phyloP scores from a whole-genome alignment of 1,140 invertebrate genomes.

The Antheraea mylitta region DNA sequence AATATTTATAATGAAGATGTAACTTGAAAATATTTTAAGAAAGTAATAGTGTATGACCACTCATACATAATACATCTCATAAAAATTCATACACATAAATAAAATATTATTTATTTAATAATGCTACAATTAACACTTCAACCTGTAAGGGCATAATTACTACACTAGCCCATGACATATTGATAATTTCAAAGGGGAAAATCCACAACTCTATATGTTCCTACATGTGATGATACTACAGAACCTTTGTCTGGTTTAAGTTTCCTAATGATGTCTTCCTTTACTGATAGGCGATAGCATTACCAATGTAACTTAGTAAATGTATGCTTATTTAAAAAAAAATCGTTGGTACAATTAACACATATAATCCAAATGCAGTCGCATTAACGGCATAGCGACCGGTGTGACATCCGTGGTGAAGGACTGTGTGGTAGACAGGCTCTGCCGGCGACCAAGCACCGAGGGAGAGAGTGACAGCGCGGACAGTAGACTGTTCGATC shows the following conservation, averaged over 20 bases:
- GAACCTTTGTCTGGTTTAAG: too few relatives aligned
- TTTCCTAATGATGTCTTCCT: too few relatives aligned
- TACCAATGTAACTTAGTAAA: too few relatives aligned
- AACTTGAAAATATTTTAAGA: not conserved
- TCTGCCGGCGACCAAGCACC: slow-evolving; percentile 63
- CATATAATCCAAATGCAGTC: slow-evolving; percentile 61
- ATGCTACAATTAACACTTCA: too few relatives aligned
- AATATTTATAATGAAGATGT: slow-evolving; percentile 1
- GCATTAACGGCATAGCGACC: slow-evolving; percentile 85
- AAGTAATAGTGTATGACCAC: not conserved
- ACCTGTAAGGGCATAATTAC: too few relatives aligned
- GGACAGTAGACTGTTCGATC: slow-evolving; percentile 74
- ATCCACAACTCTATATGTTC: too few relatives aligned
- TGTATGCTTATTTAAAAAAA: too few relatives aligned
- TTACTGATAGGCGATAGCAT: too few relatives aligned
- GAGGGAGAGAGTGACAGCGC: slow-evolving; percentile 36
- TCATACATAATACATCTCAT: not conserved
- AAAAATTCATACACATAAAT: not conserved
- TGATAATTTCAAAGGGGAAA: too few relatives aligned
- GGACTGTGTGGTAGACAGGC: slow-evolving; percentile 82
- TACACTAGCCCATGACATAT: too few relatives aligned
- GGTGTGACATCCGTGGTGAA: slow-evolving; percentile 84
- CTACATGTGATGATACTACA: too few relatives aligned
- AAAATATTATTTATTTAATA: too few relatives aligned
- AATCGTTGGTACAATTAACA: not conserved